phyloP scores from a whole-genome alignment of 2,888 invertebrate genomes.

The Pemphredon lugubris region DNA sequence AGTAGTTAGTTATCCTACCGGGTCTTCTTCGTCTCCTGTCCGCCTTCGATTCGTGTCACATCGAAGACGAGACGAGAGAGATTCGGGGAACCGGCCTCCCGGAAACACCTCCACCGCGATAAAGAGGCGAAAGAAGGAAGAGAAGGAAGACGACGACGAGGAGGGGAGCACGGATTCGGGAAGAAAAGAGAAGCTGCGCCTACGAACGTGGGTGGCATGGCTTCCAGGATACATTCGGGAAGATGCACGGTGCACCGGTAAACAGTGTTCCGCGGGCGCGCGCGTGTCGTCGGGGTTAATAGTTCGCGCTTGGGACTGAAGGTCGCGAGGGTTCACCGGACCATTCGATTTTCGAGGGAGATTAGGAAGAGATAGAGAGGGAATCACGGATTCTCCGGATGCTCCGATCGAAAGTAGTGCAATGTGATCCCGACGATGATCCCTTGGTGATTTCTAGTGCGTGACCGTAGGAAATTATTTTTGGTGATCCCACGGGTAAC shows the following conservation, averaged over 20 bases:
- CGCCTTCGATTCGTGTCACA: not conserved
- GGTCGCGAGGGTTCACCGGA: conserved; percentile 59
- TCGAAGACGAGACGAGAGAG: not conserved
- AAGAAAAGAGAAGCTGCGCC: conserved; percentile 3
- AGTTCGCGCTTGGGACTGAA: conserved; percentile 50
- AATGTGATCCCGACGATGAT: conserved; percentile 34
- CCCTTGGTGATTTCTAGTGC: conserved; percentile 38
- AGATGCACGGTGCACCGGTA: conserved; percentile 47
- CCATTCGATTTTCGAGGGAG: conserved; percentile 11
- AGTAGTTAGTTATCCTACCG: not conserved
- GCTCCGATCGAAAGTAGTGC: conserved; percentile 42
- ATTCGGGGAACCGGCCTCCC: not conserved
- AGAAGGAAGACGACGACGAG: not conserved
- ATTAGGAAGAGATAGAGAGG: conserved; percentile 23
- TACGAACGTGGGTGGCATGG: conserved; percentile 26
- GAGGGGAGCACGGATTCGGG: not conserved
- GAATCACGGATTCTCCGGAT: no score
- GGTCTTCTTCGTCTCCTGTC: not conserved
- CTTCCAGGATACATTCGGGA: conserved; percentile 24
- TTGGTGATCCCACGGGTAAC: no score
- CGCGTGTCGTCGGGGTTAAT: conserved; percentile 45
- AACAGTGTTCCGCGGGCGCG: conserved; percentile 37
- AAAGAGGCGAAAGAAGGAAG: conserved; percentile 1
- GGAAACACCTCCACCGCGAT: conserved; percentile 1
- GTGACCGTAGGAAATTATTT: conserved; percentile 25